These are phyloP conservation scores for Trogon melanurus DNA, from an alignment of 2,113 vertebrate species.

Conservation along the genomic window DNA sequence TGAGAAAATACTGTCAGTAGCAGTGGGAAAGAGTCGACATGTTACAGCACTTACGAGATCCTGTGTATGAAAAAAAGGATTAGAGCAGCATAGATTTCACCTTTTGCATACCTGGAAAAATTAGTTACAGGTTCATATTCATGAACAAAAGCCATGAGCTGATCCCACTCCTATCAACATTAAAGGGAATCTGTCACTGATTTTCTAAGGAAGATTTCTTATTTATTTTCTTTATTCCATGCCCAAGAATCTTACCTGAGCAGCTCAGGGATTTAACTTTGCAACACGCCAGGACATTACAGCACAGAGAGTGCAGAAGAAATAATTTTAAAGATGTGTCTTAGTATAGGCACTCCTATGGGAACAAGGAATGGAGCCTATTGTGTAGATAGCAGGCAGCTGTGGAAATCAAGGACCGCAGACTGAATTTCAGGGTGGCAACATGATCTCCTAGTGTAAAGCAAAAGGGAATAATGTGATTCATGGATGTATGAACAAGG, in stretches of 20 bases:
- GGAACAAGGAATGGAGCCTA: background rate
- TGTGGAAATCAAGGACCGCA: background rate
- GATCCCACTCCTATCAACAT: background rate
- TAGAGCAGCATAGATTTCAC: background rate
- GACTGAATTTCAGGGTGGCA: background rate
- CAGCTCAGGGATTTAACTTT: background rate
- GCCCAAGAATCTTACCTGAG: background rate
- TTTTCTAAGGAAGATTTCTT: background rate
- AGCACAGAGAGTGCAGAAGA: background rate
- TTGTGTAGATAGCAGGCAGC: background rate
- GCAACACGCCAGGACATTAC: background rate
- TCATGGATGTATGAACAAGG: slow-evolving; percentile 24
- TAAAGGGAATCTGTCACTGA: background rate
- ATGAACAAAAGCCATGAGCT: background rate
- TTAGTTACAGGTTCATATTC: background rate
- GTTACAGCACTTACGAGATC: background rate
- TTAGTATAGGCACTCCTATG: background rate
- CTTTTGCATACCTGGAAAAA: background rate
- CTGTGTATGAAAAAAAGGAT: background rate
- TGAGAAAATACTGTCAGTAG: slow-evolving; percentile 41
- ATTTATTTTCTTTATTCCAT: background rate
- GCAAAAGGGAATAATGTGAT: slow-evolving; percentile 11
- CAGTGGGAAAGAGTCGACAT: background rate
- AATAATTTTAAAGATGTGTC: background rate
- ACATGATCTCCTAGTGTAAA: background rate